phyloP scores from a whole-genome alignment of 2,888 invertebrate genomes.

The Conops quadrifasciatus region DNA sequence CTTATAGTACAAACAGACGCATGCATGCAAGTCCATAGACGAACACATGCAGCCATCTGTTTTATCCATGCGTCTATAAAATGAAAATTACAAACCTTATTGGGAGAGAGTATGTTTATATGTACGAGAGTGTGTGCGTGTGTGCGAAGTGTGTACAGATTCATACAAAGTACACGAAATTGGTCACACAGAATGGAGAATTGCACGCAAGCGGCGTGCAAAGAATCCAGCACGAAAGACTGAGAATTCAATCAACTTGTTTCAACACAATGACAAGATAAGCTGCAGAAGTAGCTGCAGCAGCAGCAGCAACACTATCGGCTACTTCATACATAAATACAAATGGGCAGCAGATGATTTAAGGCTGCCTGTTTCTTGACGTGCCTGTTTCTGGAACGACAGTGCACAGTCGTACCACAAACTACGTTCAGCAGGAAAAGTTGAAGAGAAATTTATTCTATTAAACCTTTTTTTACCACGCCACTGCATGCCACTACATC shows the following conservation, averaged over 20 bases:
- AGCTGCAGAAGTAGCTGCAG: neutral
- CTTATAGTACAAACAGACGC: neutral
- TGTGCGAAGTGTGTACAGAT: neutral
- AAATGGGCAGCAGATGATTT: too few relatives aligned
- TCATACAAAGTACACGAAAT: neutral
- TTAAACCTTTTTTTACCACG: too few relatives aligned
- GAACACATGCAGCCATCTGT: too few relatives aligned
- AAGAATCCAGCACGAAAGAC: neutral
- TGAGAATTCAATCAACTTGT: constrained; percentile 22
- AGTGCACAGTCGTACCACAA: too few relatives aligned
- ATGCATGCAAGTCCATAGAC: neutral
- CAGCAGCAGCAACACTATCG: neutral
- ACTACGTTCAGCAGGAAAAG: too few relatives aligned
- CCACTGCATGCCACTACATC: too few relatives aligned
- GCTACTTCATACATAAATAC: neutral
- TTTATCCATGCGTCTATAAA: too few relatives aligned
- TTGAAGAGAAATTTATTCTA: too few relatives aligned
- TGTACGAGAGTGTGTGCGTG: neutral
- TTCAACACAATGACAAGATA: neutral
- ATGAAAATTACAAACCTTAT: neutral
- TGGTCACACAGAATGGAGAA: constrained; percentile 4
- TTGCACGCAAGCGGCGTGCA: constrained; percentile 6
- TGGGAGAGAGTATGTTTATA: neutral
- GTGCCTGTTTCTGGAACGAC: too few relatives aligned
- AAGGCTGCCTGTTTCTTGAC: too few relatives aligned